Base-by-base conservation (phyloP, 2,888 invertebrate genomes). In the Crossocerus cetratus region DNA sequence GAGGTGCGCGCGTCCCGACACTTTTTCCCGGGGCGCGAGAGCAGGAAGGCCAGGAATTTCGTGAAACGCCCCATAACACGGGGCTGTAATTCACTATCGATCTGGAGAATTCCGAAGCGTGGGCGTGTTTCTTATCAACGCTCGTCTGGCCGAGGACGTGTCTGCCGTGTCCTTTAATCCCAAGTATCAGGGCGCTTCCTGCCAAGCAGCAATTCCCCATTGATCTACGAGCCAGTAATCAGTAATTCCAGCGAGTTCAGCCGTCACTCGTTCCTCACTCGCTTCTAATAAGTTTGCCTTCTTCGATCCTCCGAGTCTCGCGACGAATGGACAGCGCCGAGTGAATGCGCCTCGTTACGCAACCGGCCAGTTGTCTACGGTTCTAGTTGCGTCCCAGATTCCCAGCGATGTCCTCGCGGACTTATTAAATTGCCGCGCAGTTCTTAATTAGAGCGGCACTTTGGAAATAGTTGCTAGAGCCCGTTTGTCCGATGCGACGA, bases 111-210 rank as follows among this genome's bases (percentile, higher is more conserved):
- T 62, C 58, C 49, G 5, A 32, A 23, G 18, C 42, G 54, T 62
- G 64, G 43, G 64, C 44, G 56, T 65, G 45, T 18, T 58, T 65
- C 64, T 74, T 70, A 69, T 72, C 49, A 4, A 16, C 14, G 44
- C 20, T 20, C 32, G 32, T 8, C 32, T 8, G 11, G 11, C 32
- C 23, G 32, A 8, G 32, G 32, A 32, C 32, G 32, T 32, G 32
- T 32, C 32, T 32, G 32, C 3, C 8, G 32, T 32, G 8, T 49
- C 58, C 77, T 79, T 69, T 76, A 70, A 77, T 72, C 72, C 61
- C 44, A 60, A 70, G 72, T 74, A 79, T 77, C 74, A 79, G 70
- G 79, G 77, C 69, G 32, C n/a, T n/a, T n/a, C n/a, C n/a, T n/a
- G n/a, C n/a, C n/a, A 32, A 32, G 32, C 11, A 3, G 32, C 16